These are phyloP conservation scores for Cryptocephalus primarius DNA, from an alignment of 2,888 invertebrate species.

Conservation along the genomic window DNA sequence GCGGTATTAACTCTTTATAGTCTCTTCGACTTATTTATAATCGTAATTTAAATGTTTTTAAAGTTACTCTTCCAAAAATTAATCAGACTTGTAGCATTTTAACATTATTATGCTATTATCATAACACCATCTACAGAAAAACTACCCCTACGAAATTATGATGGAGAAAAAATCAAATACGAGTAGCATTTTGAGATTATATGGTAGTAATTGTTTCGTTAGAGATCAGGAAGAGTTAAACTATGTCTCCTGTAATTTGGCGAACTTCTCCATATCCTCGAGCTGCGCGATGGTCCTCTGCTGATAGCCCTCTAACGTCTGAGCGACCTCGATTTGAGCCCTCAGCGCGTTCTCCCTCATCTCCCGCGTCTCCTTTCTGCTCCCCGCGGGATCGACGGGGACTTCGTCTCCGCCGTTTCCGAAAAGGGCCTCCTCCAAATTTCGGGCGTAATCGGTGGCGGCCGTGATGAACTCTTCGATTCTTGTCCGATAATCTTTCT, in stretches of 20 bases:
- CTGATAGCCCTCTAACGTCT: conserved; percentile 11
- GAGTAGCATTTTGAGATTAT: too few relatives aligned
- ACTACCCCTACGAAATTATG: too few relatives aligned
- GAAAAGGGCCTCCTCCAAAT: conserved; percentile 1
- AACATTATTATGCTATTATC: too few relatives aligned
- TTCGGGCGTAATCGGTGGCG: not conserved
- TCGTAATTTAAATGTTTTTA: too few relatives aligned
- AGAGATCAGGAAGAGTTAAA: too few relatives aligned
- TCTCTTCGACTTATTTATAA: too few relatives aligned
- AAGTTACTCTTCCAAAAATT: too few relatives aligned
- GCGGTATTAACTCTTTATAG: too few relatives aligned
- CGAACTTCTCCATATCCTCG: conserved; percentile 7
- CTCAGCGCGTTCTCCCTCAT: conserved; percentile 8
- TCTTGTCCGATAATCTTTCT: conserved; percentile 6
- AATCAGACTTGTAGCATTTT: too few relatives aligned
- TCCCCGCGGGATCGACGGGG: not conserved
- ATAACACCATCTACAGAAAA: too few relatives aligned
- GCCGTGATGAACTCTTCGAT: conserved; percentile 6
- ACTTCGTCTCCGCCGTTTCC: not conserved
- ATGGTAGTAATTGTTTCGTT: too few relatives aligned
- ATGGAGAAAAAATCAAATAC: too few relatives aligned
- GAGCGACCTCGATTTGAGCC: conserved; percentile 12
- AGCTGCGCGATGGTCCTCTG: conserved; percentile 4
- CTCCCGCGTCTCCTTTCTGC: conserved; percentile 3
- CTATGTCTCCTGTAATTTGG: conserved; percentile 4